Evolutionary conservation across 1,140 invertebrate genomes (phyloP).

Genomic region (Antheraea mylitta): DNA sequence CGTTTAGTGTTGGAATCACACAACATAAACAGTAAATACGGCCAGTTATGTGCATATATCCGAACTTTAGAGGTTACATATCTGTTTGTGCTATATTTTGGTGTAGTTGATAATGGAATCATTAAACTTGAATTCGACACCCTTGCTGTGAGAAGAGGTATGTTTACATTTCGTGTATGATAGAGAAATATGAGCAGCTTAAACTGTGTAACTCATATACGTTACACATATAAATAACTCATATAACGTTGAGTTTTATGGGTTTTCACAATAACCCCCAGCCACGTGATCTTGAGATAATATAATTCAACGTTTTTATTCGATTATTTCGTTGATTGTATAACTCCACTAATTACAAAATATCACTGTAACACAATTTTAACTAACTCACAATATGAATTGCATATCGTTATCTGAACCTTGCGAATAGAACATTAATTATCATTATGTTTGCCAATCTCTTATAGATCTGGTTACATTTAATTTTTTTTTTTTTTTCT

Average conservation of each 20-base stretch:
- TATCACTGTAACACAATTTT: neutral
- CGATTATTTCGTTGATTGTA: neutral
- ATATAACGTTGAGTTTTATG: neutral
- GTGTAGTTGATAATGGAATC: slow-evolving; percentile 28
- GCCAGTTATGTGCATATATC: slow-evolving; percentile 24
- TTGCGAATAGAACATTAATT: neutral
- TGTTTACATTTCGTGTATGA: slow-evolving; percentile 15
- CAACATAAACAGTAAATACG: slow-evolving; percentile 21
- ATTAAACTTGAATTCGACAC: slow-evolving; percentile 8
- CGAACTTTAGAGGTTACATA: slow-evolving; percentile 18
- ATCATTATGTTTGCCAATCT: neutral
- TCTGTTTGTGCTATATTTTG: slow-evolving; percentile 15
- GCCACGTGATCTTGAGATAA: neutral
- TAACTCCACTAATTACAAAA: neutral
- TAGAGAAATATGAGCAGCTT: neutral
- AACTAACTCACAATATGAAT: neutral
- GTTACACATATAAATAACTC: neutral
- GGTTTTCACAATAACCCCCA: neutral
- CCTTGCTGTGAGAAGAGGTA: slow-evolving; percentile 20
- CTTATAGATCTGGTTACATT: neutral
- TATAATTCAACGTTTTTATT: neutral
- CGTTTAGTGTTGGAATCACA: slow-evolving; percentile 36
- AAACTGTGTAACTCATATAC: neutral
- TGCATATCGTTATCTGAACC: neutral
- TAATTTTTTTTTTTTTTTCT: neutral